phyloP scores from a whole-genome alignment of 2,888 invertebrate genomes.

The Phalera bucephala region DNA sequence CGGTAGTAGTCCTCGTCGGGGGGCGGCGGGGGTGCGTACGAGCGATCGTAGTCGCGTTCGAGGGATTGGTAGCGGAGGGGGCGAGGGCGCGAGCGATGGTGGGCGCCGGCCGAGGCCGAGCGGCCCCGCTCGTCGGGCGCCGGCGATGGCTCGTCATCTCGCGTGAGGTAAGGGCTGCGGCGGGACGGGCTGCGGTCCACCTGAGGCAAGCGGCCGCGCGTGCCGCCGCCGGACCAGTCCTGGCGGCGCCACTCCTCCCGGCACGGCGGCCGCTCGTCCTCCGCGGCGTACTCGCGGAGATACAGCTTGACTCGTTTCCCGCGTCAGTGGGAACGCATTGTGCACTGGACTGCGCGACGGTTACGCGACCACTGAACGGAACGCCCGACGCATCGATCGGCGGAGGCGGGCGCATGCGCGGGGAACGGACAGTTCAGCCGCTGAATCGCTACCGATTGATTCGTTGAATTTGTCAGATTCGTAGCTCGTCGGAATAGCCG shows the following conservation, averaged over 20 bases:
- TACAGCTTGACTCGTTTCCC: constrained; percentile 80
- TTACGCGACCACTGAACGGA: constrained; percentile 77
- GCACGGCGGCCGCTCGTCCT: constrained; percentile 80
- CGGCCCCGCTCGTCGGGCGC: constrained; percentile 94
- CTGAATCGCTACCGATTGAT: constrained; percentile 58
- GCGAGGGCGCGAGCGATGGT: constrained; percentile 91
- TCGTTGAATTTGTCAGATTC: constrained; percentile 30
- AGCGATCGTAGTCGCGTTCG: constrained; percentile 91
- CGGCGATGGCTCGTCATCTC: constrained; percentile 90
- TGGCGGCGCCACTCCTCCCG: constrained; percentile 80
- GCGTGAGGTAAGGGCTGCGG: constrained; percentile 90
- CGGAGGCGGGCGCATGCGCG: constrained; percentile 56
- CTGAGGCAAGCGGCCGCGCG: constrained; percentile 89
- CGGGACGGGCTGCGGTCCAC: constrained; percentile 95
- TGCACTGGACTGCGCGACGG: constrained; percentile 72
- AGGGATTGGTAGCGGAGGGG: constrained; percentile 90
- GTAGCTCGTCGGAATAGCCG: constrained; percentile 25
- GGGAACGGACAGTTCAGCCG: constrained; percentile 43
- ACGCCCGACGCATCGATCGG: constrained; percentile 68
- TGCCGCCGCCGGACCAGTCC: constrained; percentile 64
- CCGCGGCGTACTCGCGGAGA: constrained; percentile 82
- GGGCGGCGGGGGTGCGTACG: constrained; percentile 93
- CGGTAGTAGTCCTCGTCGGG: constrained; percentile 86
- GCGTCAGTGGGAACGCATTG: constrained; percentile 74
- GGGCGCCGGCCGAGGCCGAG: constrained; percentile 86